Evolutionary conservation across 2,888 invertebrate species (phyloP).

Genomic region (Nesidiocoris tenuis): DNA sequence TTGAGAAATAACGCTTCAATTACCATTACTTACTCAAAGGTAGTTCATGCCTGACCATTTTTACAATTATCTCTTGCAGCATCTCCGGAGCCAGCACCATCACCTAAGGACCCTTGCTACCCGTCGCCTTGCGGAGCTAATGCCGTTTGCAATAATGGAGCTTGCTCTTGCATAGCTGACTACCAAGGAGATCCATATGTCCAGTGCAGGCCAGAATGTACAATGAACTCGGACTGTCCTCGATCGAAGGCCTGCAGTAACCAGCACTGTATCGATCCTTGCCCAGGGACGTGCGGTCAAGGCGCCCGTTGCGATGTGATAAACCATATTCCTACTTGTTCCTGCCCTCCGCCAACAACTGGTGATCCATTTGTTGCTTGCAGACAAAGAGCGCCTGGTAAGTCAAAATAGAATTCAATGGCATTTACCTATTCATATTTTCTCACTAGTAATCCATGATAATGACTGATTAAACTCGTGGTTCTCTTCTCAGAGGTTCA

Average conservation of each 20-base stretch:
- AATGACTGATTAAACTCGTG: neutral
- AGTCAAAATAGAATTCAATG: neutral
- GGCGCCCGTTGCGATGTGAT: slow-evolving; percentile 61
- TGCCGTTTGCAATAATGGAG: slow-evolving; percentile 63
- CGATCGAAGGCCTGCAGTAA: slow-evolving; percentile 70
- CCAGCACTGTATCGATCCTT: slow-evolving; percentile 72
- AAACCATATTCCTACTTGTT: slow-evolving; percentile 62
- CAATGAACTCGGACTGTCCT: slow-evolving; percentile 70
- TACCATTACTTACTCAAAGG: too few species aligned
- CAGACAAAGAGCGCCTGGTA: slow-evolving; percentile 42
- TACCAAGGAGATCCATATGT: slow-evolving; percentile 59
- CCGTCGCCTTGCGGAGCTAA: slow-evolving; percentile 66
- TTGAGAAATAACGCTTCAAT: too few species aligned
- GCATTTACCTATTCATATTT: neutral
- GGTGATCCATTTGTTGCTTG: slow-evolving; percentile 63
- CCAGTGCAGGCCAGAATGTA: slow-evolving; percentile 74
- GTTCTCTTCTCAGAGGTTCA: slow-evolving; percentile 49
- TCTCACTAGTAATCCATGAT: neutral
- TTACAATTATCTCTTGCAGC: slow-evolving; percentile 3
- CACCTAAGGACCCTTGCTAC: slow-evolving; percentile 57
- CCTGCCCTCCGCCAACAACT: slow-evolving; percentile 59
- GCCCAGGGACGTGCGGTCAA: slow-evolving; percentile 60
- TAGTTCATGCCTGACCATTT: neutral
- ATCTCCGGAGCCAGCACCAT: slow-evolving; percentile 7
- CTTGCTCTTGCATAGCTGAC: slow-evolving; percentile 56